phyloP scores from a whole-genome alignment of 92 coral and sea anemone genomes.

The Scolanthus callimorphus region DNA sequence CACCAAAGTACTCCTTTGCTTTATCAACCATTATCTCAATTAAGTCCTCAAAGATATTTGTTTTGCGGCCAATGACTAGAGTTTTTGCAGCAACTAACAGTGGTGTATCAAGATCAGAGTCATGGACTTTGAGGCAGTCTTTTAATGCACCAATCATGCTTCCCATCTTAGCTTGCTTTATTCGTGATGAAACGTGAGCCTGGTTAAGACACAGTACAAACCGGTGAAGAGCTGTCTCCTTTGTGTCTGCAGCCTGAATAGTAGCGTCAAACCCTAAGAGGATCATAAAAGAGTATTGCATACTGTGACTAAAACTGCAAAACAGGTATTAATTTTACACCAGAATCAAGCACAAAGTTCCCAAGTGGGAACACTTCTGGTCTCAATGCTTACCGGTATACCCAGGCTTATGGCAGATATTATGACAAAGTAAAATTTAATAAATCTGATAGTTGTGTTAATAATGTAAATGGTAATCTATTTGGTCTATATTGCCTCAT shows the following conservation, averaged over 20 bases:
- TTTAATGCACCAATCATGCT: slow-evolving; percentile 36
- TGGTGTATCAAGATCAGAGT: slow-evolving; percentile 61
- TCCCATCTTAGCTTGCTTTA: slow-evolving; percentile 19
- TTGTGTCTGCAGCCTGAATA: slow-evolving; percentile 41
- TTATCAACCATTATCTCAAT: slow-evolving; percentile 46
- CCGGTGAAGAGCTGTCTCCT: slow-evolving; percentile 80
- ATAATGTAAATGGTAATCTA: too few species aligned
- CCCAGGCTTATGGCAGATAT: too few species aligned
- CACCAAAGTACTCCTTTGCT: slow-evolving; percentile 30
- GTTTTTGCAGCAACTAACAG: slow-evolving; percentile 69
- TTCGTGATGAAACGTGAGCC: background rate
- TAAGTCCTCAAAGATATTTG: slow-evolving; percentile 35
- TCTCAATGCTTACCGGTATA: too few species aligned
- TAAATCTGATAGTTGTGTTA: too few species aligned
- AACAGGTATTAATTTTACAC: too few species aligned
- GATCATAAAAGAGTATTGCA: too few species aligned
- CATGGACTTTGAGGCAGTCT: slow-evolving; percentile 58
- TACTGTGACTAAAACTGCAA: too few species aligned
- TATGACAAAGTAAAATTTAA: too few species aligned
- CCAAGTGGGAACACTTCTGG: too few species aligned
- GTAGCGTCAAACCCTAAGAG: slow-evolving; percentile 60
- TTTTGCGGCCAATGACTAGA: slow-evolving; percentile 38
- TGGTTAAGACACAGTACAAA: slow-evolving; percentile 49
- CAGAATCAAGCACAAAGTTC: too few species aligned
- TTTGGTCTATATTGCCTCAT: too few species aligned